A percentile compares a stretch with the other conserved stretches of the same genome.
phyloP scores from a whole-genome alignment of 2,888 invertebrate genomes.

The Diploptera punctata region DNA sequence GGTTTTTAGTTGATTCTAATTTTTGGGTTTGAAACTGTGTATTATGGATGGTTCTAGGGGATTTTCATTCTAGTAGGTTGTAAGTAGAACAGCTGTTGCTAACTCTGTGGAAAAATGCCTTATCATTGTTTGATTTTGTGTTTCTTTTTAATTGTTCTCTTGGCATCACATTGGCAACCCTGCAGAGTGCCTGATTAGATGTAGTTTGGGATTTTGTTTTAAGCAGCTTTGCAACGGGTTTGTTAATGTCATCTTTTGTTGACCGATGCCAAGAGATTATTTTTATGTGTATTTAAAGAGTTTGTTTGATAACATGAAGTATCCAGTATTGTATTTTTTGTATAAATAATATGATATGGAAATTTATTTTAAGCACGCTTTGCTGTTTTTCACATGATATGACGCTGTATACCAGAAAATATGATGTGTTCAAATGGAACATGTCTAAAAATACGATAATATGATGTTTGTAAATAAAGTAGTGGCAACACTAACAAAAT shows the following conservation, averaged over 20 bases:
- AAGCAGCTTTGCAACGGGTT: too few species aligned
- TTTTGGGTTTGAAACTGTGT: slow-evolving; percentile 17
- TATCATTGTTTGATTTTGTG: slow-evolving; percentile 27
- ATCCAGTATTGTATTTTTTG: not conserved
- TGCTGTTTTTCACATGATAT: not conserved
- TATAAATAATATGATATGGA: not conserved
- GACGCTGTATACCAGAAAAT: not conserved
- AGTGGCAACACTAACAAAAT: too few species aligned
- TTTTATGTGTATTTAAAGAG: slow-evolving; percentile 6
- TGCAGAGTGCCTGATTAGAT: too few species aligned
- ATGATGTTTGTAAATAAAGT: too few species aligned
- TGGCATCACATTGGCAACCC: not conserved
- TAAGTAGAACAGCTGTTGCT: slow-evolving; percentile 23
- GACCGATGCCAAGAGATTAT: not conserved
- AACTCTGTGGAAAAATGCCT: slow-evolving; percentile 31
- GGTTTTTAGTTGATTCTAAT: slow-evolving; percentile 22
- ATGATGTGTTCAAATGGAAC: too few species aligned
- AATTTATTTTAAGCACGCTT: slow-evolving; percentile 3
- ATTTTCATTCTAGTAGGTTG: slow-evolving; percentile 27
- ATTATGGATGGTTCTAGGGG: slow-evolving; percentile 28
- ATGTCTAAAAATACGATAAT: too few species aligned
- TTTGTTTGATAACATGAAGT: not conserved
- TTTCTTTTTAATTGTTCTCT: not conserved
- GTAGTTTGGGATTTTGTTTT: too few species aligned
- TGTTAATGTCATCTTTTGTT: too few species aligned